These are phyloP conservation scores for Masticophis lateralis DNA, from an alignment of 2,797 vertebrate genomes.

Conservation along the genomic window DNA sequence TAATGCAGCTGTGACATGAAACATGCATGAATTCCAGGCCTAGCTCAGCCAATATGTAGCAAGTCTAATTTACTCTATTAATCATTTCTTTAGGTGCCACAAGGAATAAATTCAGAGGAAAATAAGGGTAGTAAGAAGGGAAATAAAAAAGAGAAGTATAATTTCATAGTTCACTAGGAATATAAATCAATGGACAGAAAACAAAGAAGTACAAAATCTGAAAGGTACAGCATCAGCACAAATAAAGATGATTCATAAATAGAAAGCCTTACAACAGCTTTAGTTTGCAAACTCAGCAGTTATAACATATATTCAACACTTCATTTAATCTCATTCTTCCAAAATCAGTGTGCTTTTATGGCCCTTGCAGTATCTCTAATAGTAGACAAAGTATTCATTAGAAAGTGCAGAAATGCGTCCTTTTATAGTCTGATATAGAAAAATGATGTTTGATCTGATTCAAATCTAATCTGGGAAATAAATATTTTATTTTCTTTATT, in stretches of 20 bases:
- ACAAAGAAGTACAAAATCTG: slow-evolving; percentile 37
- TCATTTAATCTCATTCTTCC: not conserved
- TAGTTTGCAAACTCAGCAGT: slow-evolving; percentile 38
- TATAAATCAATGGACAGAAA: slow-evolving; percentile 63
- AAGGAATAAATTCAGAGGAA: slow-evolving; percentile 38
- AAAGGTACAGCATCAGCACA: slow-evolving; percentile 48
- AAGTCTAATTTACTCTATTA: slow-evolving; percentile 34
- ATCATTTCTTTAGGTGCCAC: slow-evolving; percentile 11
- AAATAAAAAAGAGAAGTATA: slow-evolving; percentile 47
- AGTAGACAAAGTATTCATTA: slow-evolving; percentile 7
- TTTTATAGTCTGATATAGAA: not conserved
- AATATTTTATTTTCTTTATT: not conserved
- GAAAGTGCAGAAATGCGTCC: not conserved
- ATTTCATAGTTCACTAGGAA: slow-evolving; percentile 44
- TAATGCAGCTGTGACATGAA: not conserved
- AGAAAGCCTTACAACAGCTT: slow-evolving; percentile 7
- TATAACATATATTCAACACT: slow-evolving; percentile 6
- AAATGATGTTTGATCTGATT: not conserved
- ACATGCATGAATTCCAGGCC: slow-evolving; percentile 10
- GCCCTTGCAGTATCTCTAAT: not conserved
- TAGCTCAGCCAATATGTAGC: not conserved
- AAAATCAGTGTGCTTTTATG: not conserved
- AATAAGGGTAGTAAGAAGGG: slow-evolving; percentile 41
- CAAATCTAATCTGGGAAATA: not conserved
- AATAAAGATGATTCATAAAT: slow-evolving; percentile 34